Evolutionary conservation across 92 coral and sea anemone genomes (phyloP), one percentile per base, ranked within the genome.

Genomic region (Porites evermanni): DNA sequence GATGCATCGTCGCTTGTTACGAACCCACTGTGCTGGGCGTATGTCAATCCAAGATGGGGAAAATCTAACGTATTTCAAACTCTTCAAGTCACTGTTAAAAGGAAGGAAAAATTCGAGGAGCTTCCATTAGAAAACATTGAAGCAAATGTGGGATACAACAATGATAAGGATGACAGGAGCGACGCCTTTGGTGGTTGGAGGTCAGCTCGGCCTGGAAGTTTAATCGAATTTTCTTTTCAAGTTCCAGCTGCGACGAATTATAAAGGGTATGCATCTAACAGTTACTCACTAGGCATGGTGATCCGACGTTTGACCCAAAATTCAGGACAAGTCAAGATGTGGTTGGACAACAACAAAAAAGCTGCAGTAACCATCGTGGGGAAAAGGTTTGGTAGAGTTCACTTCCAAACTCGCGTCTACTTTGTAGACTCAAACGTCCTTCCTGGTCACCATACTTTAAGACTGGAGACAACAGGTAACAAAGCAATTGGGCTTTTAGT

Each of bases 111-210:
- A 59, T 94, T 94, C 70, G 73, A 58, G 44, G 87, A 69, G 11
- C 20, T 94, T 12, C 83, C 85, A 50, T 52, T 70, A 13, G 82
- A 90, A 8, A 58, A 59, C 20, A 79, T 72, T 20, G 78, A 82
- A 59, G 84, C 77, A 26, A 70, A 89, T 21, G 59, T 23, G 51
- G 84, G 78, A 24, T 6, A 21, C 14, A 78, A 60, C 26, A 78
- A 60, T 50, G 65, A 29, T 32, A 63, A 81, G 21, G 78, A 75
- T 19, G 94, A 56, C 61, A 56, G 98, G 66, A 87, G 87, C 1
- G 98, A 94, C 32, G 91, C 98, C 23, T 94, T 87, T 79, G 93
- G 95, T 54, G 90, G 94, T 52, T 94, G 98, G 98, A 70, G 64
- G 65, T 78, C 95, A 0, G 24, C 52, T 11, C 75, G 89, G 3